Conservation (phyloP, 2,888 invertebrate genomes). For the Ommatoiulus sabulosus region DNA sequence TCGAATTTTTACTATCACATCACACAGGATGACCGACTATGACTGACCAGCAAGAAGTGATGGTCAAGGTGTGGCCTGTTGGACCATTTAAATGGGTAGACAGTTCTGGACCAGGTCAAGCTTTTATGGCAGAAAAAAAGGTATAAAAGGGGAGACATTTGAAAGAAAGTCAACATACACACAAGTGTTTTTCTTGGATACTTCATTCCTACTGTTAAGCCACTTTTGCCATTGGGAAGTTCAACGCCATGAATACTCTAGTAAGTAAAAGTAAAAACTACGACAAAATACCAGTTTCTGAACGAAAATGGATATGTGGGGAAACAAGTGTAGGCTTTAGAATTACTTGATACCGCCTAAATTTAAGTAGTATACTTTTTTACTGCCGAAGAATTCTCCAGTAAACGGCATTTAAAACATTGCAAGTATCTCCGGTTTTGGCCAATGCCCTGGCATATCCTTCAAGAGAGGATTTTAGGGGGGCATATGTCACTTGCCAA, state of each 20-base stretch:
- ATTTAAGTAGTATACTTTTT: not conserved
- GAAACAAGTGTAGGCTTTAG: not conserved
- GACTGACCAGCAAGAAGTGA: constrained; percentile 33
- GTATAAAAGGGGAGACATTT: constrained; percentile 50
- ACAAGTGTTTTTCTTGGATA: constrained; percentile 37
- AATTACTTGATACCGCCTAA: not conserved
- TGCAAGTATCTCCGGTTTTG: not conserved
- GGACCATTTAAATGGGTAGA: constrained; percentile 44
- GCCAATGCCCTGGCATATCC: not conserved
- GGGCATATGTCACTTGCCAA: not conserved
- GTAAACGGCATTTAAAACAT: not conserved
- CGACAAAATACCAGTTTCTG: not conserved
- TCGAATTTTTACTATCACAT: constrained; percentile 47
- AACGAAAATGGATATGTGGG: not conserved
- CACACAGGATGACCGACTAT: constrained; percentile 40
- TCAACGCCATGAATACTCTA: constrained; percentile 43
- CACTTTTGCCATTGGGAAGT: not conserved
- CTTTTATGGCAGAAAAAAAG: constrained; percentile 29
- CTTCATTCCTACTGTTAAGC: not conserved
- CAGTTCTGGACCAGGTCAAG: constrained; percentile 52
- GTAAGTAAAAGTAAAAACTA: constrained; percentile 42
- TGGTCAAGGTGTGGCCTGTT: constrained; percentile 47
- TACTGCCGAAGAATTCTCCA: not conserved
- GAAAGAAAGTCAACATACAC: constrained; percentile 38
- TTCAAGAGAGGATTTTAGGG: not conserved